A percentile compares a stretch with the other conserved stretches of the same genome.
Evolutionary conservation across 23 tunicate genomes (phyloP).

Genomic region (Ascidia mentula): DNA sequence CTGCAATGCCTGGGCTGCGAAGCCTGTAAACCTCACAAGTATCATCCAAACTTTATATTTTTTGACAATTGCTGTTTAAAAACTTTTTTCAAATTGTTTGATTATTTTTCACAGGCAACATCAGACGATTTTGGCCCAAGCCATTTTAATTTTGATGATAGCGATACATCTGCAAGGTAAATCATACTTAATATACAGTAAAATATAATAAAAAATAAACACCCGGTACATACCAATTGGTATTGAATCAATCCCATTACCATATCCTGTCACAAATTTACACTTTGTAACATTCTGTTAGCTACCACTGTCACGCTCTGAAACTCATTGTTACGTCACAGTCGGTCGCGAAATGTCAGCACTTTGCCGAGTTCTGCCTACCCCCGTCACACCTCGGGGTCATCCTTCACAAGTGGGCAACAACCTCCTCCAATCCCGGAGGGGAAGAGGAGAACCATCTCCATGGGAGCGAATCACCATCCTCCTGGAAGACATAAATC

Average conservation of each 20-base stretch:
- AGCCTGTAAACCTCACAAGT: too few species aligned
- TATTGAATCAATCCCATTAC: too few species aligned
- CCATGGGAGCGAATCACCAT: slow-evolving; percentile 62
- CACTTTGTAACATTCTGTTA: too few species aligned
- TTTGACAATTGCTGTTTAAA: neutral
- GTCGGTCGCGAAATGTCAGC: slow-evolving; percentile 45
- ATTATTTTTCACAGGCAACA: neutral
- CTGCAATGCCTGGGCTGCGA: too few species aligned
- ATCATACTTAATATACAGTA: too few species aligned
- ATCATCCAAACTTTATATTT: too few species aligned
- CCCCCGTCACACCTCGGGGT: slow-evolving; percentile 39
- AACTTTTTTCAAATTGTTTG: neutral
- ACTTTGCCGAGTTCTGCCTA: slow-evolving; percentile 40
- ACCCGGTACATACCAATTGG: too few species aligned
- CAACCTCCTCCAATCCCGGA: slow-evolving; percentile 10
- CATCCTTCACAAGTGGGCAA: slow-evolving; percentile 23
- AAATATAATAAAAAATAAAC: too few species aligned
- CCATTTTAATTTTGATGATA: slow-evolving; percentile 40
- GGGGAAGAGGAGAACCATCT: slow-evolving; percentile 36
- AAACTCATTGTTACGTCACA: too few species aligned
- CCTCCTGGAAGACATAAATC: neutral
- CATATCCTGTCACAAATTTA: too few species aligned
- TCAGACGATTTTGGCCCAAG: slow-evolving; percentile 35
- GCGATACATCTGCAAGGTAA: slow-evolving; percentile 51
- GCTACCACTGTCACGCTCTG: too few species aligned